A percentile compares a stretch with the other conserved stretches of the same genome.
Evolutionary conservation across 2,113 vertebrate species (phyloP).

Genomic region (Tringa solitaria): DNA sequence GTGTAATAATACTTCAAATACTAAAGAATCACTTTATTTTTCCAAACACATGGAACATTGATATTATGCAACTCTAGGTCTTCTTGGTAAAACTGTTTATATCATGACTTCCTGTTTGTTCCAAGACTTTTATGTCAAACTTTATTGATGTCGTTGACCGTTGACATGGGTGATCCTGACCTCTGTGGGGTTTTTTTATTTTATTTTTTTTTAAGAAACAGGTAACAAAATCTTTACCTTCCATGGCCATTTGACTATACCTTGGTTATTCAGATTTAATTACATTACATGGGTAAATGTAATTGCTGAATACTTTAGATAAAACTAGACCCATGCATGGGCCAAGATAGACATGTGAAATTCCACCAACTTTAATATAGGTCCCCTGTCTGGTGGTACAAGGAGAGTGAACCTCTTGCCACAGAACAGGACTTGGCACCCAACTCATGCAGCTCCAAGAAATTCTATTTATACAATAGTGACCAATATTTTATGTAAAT

Average conservation of each 20-base stretch:
- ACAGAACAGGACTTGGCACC: background rate
- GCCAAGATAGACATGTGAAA: background rate
- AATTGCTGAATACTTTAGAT: background rate
- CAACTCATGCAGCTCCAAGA: background rate
- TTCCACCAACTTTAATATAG: background rate
- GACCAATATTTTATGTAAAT: background rate
- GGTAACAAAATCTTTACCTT: background rate
- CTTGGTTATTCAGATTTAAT: background rate
- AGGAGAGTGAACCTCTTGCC: background rate
- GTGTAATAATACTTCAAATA: background rate
- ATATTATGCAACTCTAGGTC: background rate
- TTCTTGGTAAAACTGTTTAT: background rate
- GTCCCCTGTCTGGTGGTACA: background rate
- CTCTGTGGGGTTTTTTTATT: background rate
- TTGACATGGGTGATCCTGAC: background rate
- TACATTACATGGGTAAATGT: background rate
- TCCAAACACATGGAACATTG: background rate
- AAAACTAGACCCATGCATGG: background rate
- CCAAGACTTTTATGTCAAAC: background rate
- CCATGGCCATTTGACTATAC: background rate
- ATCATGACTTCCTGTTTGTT: background rate
- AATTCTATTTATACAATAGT: background rate
- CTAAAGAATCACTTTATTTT: background rate
- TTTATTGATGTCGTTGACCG: background rate
- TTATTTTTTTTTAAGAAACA: background rate